Evolutionary conservation across 2,113 vertebrate species (phyloP), one percentile per base, ranked within the genome.

Genomic region (Rhinichthys klamathensis): DNA sequence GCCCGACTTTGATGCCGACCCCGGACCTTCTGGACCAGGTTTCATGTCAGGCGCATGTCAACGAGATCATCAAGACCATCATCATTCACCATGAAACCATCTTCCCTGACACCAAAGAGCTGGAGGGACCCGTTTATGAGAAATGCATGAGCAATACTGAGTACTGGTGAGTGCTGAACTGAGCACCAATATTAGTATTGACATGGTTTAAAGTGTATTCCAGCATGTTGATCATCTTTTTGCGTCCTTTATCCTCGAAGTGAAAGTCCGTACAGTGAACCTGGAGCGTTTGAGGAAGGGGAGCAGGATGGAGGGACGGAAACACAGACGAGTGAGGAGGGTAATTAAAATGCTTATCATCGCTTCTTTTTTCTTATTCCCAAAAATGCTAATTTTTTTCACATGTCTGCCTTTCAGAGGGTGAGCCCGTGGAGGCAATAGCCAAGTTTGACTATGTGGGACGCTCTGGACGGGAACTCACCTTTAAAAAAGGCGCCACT

Each of bases 101-200:
- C 94, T 99, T 99, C 91, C 98, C 98, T 0, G 98, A 99, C 89
- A 92, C 93, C 91, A 99, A 99, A 93, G 98, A 98, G 92, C 94
- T 99, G 87, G 97, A 98, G 7, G 98, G 98, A 10, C 98, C 98
- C 0, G 94, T 99, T 16, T 99, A 99, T 85, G 98, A 99, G 94
- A 99, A 99, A 90, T 99, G 98, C 83, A 99, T 99, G 98, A 97
- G 98, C 67, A 97, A 97, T 70, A 97, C 97, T 70, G 97, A 99
- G 90, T 99, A 99, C 91, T 99, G 98, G 98, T 99, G 94, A 96
- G 97, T 78, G 69, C 10, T 0, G 13, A 41, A 41, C 35, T 11
- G 63, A 15, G 38, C n/a, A 18, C 54, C 16, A 5, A 41, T 82
- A 97, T 70, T 35, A 5, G 3, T 11, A 23, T 0, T 35, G 5